These are phyloP conservation scores for Ctenicera cuprea DNA, from an alignment of 2,888 invertebrate species.

Conservation along the genomic window DNA sequence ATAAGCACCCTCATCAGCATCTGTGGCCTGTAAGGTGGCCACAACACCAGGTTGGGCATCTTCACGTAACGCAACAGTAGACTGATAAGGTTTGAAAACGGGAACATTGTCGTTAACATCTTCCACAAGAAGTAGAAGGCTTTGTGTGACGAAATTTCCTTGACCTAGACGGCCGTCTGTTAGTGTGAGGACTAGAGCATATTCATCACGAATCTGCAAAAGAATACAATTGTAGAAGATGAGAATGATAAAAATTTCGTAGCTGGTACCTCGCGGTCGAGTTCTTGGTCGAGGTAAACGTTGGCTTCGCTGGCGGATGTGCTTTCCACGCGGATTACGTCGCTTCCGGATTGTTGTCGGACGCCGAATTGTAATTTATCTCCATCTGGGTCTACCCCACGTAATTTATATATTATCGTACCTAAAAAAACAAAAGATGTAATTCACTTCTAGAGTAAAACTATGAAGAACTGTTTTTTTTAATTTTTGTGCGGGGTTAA, in stretches of 20 bases:
- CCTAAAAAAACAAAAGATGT: slow-evolving; percentile 76
- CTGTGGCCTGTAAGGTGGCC: slow-evolving; percentile 89
- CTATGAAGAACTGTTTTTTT: not conserved
- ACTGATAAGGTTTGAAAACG: slow-evolving; percentile 89
- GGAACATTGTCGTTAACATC: slow-evolving; percentile 95
- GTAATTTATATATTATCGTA: slow-evolving; percentile 86
- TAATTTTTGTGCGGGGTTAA: too few relatives aligned
- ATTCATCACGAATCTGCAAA: slow-evolving; percentile 85
- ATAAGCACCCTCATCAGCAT: slow-evolving; percentile 93
- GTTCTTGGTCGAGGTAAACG: slow-evolving; percentile 89
- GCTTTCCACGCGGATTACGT: slow-evolving; percentile 89
- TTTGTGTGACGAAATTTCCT: slow-evolving; percentile 92
- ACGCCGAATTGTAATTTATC: slow-evolving; percentile 90
- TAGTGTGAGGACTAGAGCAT: slow-evolving; percentile 89
- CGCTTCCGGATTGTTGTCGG: slow-evolving; percentile 86
- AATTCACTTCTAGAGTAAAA: slow-evolving; percentile 63
- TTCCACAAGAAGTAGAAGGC: slow-evolving; percentile 90
- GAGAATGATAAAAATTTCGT: not conserved
- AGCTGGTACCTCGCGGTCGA: slow-evolving; percentile 88
- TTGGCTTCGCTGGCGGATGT: slow-evolving; percentile 88
- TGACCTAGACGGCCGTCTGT: slow-evolving; percentile 92
- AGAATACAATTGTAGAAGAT: slow-evolving; percentile 50
- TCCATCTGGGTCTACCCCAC: slow-evolving; percentile 90
- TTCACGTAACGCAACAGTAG: slow-evolving; percentile 87
- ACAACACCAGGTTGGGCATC: slow-evolving; percentile 85